Evolutionary conservation across 2,113 vertebrate genomes (phyloP).

Genomic region (Malurus alboscapulatus): DNA sequence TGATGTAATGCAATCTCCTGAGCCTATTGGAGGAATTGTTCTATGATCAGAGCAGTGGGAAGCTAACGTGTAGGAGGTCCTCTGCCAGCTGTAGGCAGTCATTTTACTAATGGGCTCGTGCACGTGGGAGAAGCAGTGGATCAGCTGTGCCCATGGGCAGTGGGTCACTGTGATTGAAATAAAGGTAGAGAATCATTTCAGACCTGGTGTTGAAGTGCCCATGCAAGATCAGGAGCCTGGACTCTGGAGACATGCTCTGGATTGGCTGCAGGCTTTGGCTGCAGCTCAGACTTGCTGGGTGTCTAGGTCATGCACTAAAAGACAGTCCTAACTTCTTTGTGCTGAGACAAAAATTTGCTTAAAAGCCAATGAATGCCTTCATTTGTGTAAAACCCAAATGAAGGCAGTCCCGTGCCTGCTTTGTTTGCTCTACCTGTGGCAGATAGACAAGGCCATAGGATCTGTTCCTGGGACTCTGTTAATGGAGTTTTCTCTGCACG

Average conservation of each 20-base stretch:
- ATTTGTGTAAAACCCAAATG: accelerated
- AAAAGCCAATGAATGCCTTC: neutral
- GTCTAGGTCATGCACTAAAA: neutral
- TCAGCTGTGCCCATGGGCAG: neutral
- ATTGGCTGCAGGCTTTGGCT: neutral
- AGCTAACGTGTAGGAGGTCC: neutral
- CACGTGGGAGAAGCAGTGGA: neutral
- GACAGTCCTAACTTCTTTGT: neutral
- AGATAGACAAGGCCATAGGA: neutral
- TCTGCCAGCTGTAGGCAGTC: neutral
- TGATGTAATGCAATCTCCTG: neutral
- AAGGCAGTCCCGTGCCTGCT: accelerated
- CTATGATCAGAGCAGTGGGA: neutral
- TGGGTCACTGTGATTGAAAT: accelerated
- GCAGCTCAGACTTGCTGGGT: neutral
- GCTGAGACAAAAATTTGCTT: neutral
- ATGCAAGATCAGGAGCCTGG: neutral
- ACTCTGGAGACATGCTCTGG: neutral
- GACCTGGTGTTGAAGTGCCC: neutral
- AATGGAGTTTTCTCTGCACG: neutral
- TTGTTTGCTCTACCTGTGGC: neutral
- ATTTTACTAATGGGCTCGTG: neutral
- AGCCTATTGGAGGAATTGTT: neutral
- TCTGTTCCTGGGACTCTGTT: neutral
- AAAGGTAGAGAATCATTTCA: neutral